These are phyloP conservation scores for Pristiophorus japonicus DNA, from an alignment of 2,113 vertebrate species.

Conservation along the genomic window DNA sequence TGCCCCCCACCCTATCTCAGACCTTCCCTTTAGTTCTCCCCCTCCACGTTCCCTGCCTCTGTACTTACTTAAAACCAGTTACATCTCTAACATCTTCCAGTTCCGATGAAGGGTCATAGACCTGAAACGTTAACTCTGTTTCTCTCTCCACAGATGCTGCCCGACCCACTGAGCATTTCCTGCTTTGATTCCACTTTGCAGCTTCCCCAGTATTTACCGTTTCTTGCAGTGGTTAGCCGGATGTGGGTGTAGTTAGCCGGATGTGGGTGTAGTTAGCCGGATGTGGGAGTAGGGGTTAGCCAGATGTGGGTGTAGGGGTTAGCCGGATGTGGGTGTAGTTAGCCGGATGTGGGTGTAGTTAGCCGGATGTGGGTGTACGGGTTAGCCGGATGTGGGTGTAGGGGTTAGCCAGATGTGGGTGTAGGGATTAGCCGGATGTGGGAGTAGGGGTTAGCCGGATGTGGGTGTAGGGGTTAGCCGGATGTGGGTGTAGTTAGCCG, in stretches of 20 bases:
- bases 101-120: no score
- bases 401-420: background rate
- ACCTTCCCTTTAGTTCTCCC: no score
- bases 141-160: no score
- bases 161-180: no score
- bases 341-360: background rate
- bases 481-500: background rate
- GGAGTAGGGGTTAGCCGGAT: background rate
- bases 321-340: background rate
- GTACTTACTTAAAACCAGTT: no score
- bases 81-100: no score
- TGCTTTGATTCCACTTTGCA: background rate
- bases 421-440: no score
- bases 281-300: background rate
- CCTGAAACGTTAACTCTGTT: no score
- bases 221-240: background rate
- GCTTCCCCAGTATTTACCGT: background rate
- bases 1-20: no score
- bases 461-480: background rate
- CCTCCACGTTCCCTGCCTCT: no score
- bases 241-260: background rate
- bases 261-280: background rate
- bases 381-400: background rate
- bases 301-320: background rate
- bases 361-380: background rate